A percentile compares a stretch with the other conserved stretches of the same genome.
phyloP scores from a whole-genome alignment of 1,140 invertebrate species.

The Cydia fagiglandana region DNA sequence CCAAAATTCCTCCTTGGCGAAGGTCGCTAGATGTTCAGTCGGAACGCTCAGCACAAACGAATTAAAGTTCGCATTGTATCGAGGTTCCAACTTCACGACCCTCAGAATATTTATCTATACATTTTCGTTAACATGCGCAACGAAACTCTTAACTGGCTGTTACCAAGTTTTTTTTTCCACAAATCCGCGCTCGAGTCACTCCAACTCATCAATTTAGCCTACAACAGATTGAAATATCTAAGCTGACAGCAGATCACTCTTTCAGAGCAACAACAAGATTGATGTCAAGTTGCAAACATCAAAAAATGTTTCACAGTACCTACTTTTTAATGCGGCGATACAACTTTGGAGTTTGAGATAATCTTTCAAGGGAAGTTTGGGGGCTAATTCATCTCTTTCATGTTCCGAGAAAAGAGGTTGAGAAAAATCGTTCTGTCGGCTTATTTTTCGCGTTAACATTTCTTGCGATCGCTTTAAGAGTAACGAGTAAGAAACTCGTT shows the following conservation, averaged over 20 bases:
- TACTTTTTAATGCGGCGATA: conserved; percentile 27
- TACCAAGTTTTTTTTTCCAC: neutral
- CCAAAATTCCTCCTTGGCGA: no score
- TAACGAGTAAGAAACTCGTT: no score
- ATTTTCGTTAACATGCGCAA: neutral
- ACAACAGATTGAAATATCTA: conserved; percentile 23
- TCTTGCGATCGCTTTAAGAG: neutral
- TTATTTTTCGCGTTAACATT: neutral
- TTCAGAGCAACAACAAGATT: conserved; percentile 8
- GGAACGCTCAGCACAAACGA: no score
- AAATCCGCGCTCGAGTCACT: neutral
- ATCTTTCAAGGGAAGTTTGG: conserved; percentile 22
- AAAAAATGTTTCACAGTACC: conserved; percentile 25
- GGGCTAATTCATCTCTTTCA: conserved; percentile 27
- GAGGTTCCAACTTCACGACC: no score
- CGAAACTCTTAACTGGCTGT: neutral
- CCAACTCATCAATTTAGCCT: conserved; percentile 15
- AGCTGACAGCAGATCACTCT: conserved; percentile 22
- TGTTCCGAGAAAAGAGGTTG: conserved; percentile 11
- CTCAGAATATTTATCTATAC: no score
- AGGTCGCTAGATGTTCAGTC: no score
- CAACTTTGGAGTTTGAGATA: conserved; percentile 25
- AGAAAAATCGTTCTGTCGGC: neutral
- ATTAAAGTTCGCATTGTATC: no score
- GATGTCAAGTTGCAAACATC: conserved; percentile 15